A percentile compares a stretch with the other conserved stretches of the same genome.
These are phyloP conservation scores for Caenorhabditis auriculariae DNA, from an alignment of 2,888 invertebrate species.

Conservation along the genomic window DNA sequence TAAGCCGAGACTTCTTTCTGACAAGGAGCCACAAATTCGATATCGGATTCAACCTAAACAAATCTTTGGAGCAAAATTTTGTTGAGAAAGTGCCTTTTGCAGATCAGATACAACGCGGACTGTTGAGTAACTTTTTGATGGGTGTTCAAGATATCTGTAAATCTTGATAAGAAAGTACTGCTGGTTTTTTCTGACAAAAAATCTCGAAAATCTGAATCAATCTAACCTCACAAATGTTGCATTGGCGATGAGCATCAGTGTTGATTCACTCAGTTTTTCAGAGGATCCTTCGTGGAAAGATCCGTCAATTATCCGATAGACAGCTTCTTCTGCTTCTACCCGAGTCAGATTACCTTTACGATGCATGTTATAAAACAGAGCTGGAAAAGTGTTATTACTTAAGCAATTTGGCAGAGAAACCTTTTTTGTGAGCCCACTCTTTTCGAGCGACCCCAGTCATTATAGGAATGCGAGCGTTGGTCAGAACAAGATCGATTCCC, in stretches of 20 bases:
- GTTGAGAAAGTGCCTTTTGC: constrained; percentile 25
- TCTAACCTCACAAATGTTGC: constrained; percentile 54
- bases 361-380: constrained; percentile 59
- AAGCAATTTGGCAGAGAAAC: constrained; percentile 27
- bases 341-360: constrained; percentile 39
- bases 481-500: constrained; percentile 41
- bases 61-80: neutral
- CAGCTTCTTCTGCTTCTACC: constrained; percentile 49
- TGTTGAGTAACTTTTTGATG: constrained; percentile 28
- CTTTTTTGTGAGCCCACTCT: constrained; percentile 63
- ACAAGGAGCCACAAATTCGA: constrained; percentile 63
- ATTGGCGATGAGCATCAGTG: constrained; percentile 59
- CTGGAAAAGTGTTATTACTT: constrained; percentile 37
- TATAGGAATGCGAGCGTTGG: constrained; percentile 58
- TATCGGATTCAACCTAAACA: constrained; percentile 61
- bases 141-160: constrained; percentile 47
- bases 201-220: neutral
- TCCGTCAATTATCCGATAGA: constrained; percentile 53
- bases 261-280: constrained; percentile 52
- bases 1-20: constrained; percentile 57
- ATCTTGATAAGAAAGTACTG: neutral
- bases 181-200: neutral
- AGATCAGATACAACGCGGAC: constrained; percentile 39
- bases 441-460: constrained; percentile 61
- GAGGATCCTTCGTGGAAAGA: constrained; percentile 42